Percentiles rank a stretch among this genome's conserved stretches.
These are phyloP conservation scores for Drosophila ogumai DNA, from an alignment of 1,140 invertebrate species.

Conservation along the genomic window DNA sequence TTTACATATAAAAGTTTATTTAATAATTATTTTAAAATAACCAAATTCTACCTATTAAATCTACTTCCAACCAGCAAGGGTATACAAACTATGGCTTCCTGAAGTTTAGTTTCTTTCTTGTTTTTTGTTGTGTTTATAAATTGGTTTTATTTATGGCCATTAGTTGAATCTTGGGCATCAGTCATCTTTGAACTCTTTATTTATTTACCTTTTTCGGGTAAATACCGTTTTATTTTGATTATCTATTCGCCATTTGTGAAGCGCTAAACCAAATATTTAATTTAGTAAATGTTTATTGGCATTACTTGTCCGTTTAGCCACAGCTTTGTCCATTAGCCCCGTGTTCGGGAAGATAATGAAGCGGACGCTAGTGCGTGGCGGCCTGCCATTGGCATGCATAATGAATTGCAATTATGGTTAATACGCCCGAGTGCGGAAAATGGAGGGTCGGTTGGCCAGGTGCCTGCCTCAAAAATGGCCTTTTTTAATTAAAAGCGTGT, in stretches of 20 bases:
- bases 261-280: slow-evolving; percentile 37
- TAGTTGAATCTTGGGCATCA: too few species aligned
- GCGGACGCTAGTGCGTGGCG: slow-evolving; percentile 22
- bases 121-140: background rate
- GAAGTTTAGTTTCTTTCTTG: background rate
- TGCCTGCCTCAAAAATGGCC: slow-evolving; percentile 27
- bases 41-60: too few species aligned
- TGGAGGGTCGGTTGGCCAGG: slow-evolving; percentile 20
- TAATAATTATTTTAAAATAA: too few species aligned
- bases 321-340: slow-evolving; percentile 32
- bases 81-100: background rate
- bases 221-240: slow-evolving; percentile 1
- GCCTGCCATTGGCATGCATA: slow-evolving; percentile 45
- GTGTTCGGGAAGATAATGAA: slow-evolving; percentile 32
- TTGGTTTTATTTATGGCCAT: background rate
- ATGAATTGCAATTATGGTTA: slow-evolving; percentile 59
- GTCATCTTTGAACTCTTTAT: slow-evolving; percentile 3
- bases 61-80: too few species aligned
- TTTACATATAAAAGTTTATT: too few species aligned
- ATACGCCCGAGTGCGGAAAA: slow-evolving; percentile 25
- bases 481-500: slow-evolving; percentile 48
- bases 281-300: slow-evolving; percentile 53
- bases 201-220: slow-evolving; percentile 1
- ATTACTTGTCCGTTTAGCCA: slow-evolving; percentile 44
- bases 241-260: slow-evolving; percentile 18